phyloP scores from a whole-genome alignment of 1,140 invertebrate species.

The Xylocopa sonorina region DNA sequence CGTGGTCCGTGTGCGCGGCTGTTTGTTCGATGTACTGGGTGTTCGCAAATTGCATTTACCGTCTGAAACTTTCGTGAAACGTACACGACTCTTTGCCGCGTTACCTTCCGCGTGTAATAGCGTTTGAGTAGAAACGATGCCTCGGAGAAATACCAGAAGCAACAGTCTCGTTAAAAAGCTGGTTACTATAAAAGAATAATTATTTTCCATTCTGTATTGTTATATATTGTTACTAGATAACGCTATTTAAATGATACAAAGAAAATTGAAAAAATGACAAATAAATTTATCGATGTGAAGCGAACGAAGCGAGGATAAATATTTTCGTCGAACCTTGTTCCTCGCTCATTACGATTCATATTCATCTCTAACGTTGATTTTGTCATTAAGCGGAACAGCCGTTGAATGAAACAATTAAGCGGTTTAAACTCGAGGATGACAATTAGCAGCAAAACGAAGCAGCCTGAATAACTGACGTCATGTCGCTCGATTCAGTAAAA shows the following conservation, averaged over 20 bases:
- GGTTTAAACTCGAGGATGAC: not conserved
- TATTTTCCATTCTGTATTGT: no score
- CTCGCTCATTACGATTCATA: not conserved
- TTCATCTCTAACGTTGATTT: conserved; percentile 2
- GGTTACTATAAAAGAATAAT: no score
- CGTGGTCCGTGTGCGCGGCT: conserved; percentile 46
- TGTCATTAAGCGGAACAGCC: not conserved
- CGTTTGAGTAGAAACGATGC: not conserved
- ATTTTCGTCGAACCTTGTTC: not conserved
- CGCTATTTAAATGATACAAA: no score
- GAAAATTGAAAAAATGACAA: no score
- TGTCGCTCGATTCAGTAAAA: not conserved
- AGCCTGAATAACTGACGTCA: not conserved
- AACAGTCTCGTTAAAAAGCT: not conserved
- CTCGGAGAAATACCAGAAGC: not conserved
- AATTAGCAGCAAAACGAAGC: conserved; percentile 7
- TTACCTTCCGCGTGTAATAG: not conserved
- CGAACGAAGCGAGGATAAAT: not conserved
- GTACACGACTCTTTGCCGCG: not conserved
- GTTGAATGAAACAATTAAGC: not conserved
- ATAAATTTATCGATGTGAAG: no score
- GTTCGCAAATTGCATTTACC: conserved; percentile 40
- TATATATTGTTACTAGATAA: no score
- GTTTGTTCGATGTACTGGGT: conserved; percentile 49
- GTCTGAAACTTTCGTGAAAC: not conserved